Percentiles rank a stretch among this genome's conserved stretches.
phyloP scores from a whole-genome alignment of 2,888 invertebrate species.

The Aelia acuminata region DNA sequence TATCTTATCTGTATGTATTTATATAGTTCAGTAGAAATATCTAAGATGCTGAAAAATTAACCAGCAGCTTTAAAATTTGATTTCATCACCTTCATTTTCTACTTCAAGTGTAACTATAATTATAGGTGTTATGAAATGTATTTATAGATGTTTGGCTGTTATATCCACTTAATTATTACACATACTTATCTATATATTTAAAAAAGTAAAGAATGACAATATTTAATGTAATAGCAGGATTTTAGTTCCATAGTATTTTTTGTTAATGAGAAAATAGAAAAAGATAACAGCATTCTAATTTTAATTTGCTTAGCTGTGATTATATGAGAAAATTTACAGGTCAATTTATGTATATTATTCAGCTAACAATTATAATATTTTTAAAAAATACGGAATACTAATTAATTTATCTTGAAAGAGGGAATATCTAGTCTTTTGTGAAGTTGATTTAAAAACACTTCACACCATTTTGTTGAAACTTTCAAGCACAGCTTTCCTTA shows the following conservation, averaged over 20 bases:
- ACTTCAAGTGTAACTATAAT: constrained; percentile 43
- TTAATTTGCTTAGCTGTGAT: constrained; percentile 53
- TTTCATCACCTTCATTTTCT: constrained; percentile 7
- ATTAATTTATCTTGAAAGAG: constrained; percentile 43
- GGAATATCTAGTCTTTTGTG: constrained; percentile 55
- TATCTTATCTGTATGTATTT: constrained; percentile 19
- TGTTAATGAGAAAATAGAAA: background rate
- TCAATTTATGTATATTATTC: constrained; percentile 49
- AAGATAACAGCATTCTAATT: constrained; percentile 35
- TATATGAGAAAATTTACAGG: constrained; percentile 44
- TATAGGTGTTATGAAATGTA: constrained; percentile 5
- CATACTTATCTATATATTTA: constrained; percentile 18
- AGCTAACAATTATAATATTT: constrained; percentile 22
- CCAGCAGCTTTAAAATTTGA: background rate
- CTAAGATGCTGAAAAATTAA: background rate
- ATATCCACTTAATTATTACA: constrained; percentile 46
- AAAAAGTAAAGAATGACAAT: constrained; percentile 45
- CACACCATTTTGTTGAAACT: constrained; percentile 15
- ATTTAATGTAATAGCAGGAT: constrained; percentile 45
- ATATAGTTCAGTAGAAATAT: constrained; percentile 12
- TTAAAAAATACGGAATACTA: constrained; percentile 30
- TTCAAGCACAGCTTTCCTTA: constrained; percentile 44
- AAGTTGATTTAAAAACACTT: constrained; percentile 33
- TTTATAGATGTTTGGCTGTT: constrained; percentile 44
- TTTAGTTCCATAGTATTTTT: background rate